phyloP scores from a whole-genome alignment of 2,888 invertebrate genomes.

The Volucella bombylans region DNA sequence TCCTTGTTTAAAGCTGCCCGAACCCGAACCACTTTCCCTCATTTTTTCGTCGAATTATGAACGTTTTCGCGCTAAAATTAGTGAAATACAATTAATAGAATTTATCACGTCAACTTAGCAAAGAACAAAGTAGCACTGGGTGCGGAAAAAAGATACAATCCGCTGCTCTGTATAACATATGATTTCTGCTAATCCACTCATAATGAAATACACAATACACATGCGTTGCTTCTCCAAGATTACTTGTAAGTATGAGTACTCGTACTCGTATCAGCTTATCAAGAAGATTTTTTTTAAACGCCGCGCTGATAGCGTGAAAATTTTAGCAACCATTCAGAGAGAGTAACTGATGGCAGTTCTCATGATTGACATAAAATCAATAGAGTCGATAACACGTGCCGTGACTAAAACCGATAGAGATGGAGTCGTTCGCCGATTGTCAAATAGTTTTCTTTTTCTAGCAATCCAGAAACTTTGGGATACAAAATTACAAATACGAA shows the following conservation, averaged over 20 bases:
- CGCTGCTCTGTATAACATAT: conserved; percentile 28
- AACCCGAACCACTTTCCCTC: conserved; percentile 39
- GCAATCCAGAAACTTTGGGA: too few relatives aligned
- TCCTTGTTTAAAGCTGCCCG: conserved; percentile 80
- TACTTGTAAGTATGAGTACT: background rate
- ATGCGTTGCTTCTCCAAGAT: conserved; percentile 6
- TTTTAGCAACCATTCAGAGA: background rate
- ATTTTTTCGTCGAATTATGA: conserved; percentile 50
- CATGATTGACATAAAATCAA: background rate
- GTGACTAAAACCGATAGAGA: background rate
- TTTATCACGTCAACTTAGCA: conserved; percentile 5
- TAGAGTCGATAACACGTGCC: conserved; percentile 13
- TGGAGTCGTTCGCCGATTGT: too few relatives aligned
- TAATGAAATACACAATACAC: conserved; percentile 24
- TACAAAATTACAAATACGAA: too few relatives aligned
- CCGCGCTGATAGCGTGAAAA: conserved; percentile 17
- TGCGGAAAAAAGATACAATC: conserved; percentile 1
- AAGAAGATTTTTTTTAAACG: background rate
- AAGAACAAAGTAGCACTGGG: conserved; percentile 30
- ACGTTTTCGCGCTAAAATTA: conserved; percentile 31
- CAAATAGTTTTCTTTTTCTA: too few relatives aligned
- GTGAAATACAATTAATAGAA: background rate
- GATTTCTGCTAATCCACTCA: conserved; percentile 30
- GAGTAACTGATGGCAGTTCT: background rate
- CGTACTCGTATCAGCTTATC: conserved; percentile 7